Evolutionary conservation across 2,797 vertebrate species (phyloP), one percentile per base, ranked within the genome.

Genomic region (Gallirallus australis): DNA sequence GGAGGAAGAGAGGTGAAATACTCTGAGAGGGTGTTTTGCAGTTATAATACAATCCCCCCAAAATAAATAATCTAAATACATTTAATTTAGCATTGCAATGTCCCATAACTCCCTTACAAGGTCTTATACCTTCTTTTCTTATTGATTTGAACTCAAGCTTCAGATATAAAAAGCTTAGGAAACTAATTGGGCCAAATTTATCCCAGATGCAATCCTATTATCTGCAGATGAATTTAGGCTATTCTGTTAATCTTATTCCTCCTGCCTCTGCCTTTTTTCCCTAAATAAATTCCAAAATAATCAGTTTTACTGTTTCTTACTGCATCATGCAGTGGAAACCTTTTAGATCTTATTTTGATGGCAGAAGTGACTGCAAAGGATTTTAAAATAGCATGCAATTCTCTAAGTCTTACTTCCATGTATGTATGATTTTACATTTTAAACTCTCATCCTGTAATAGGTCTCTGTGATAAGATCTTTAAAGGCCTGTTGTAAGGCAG

Each of bases 241-340:
- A 40, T 69, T 94, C 76, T 66, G 14, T 66, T 84, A 77, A 89
- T 95, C 64, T 78, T 18, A 73, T 89, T 92, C 35, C 15, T 75
- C 35, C 16, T 75, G 33, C 15, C 15, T 77, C 39, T 82, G 60
- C 31, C 12, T 57, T 77, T 71, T 64, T 9, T 0, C 4, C 7
- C 12, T 50, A 64, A 93, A 72, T 50, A 89, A 76, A 76, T 89
- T 90, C 33, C 66, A 48, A 90, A 95, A 69, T 70, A 78, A 92
- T 66, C 30, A 12, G 6, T 13, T 69, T 77, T 89, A 28, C 27
- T 79, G 2, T 8, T 86, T 7, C 23, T 35, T 65, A 83, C 50
- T 81, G 18, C 31, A 84, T 72, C 47, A 52, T 13, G 19, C 27
- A 82, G 27, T 3, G 56, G 66, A 72, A 86, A 81, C 0, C 0